Percentiles rank a stretch among this genome's conserved stretches.
phyloP scores from a whole-genome alignment of 2,113 vertebrate species.

The Lasiurus cinereus region DNA sequence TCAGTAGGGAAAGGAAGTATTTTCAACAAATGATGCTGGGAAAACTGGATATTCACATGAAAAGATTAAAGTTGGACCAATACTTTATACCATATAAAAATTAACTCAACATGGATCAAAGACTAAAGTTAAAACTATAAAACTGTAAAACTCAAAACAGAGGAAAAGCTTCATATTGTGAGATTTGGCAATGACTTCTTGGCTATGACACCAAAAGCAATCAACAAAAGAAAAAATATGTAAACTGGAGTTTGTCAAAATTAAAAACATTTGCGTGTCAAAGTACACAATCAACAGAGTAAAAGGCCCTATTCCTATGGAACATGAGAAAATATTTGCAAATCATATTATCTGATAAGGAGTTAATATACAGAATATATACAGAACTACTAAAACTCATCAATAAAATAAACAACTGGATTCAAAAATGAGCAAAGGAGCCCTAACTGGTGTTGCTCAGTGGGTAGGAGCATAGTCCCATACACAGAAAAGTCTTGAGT shows the following conservation, averaged over 20 bases:
- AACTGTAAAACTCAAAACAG: conserved; percentile 24
- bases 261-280: conserved; percentile 71
- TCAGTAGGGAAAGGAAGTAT: background rate
- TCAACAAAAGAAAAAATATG: conserved; percentile 68
- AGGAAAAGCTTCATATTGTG: conserved; percentile 36
- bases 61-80: background rate
- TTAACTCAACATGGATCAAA: background rate
- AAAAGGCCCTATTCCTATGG: background rate
- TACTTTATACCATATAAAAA: background rate
- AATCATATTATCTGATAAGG: conserved; percentile 13
- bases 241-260: conserved; percentile 52
- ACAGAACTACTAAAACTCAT: conserved; percentile 40
- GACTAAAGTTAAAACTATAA: background rate
- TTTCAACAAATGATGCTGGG: background rate
- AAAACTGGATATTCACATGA: background rate
- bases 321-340: conserved; percentile 21
- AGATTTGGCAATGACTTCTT: conserved; percentile 64
- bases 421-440: background rate
- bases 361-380: background rate
- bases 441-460: background rate
- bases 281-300: background rate
- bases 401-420: background rate
- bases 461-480: background rate
- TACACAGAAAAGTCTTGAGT: too few species aligned
- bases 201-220: conserved; percentile 67